Evolutionary conservation across 2,888 invertebrate species (phyloP).

Genomic region (Cosmorhoe ocellata): DNA sequence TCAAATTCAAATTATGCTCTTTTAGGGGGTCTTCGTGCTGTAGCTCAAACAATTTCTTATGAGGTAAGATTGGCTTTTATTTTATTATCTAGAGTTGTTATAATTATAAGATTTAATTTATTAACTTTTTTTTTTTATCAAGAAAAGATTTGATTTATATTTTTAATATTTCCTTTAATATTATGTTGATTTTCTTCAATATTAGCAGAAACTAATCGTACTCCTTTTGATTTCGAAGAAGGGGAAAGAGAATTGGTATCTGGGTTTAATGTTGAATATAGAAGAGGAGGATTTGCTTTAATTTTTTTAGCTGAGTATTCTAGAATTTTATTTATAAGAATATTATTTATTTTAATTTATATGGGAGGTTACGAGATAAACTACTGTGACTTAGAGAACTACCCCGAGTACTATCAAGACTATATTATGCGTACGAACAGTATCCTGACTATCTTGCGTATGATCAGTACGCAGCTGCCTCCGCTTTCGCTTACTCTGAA

Average conservation of each 20-base stretch:
- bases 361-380: conserved; percentile 76
- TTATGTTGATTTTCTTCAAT: conserved; percentile 83
- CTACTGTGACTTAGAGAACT: too few species aligned
- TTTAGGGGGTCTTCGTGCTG: conserved; percentile 85
- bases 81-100: conserved; percentile 82
- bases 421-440: too few species aligned
- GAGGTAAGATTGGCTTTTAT: too few species aligned
- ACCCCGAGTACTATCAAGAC: too few species aligned
- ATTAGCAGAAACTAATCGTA: conserved; percentile 88
- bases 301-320: conserved; percentile 88
- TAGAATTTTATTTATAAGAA: conserved; percentile 86
- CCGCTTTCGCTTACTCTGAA: too few species aligned
- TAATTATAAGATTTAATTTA: conserved; percentile 82
- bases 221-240: conserved; percentile 91
- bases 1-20: too few species aligned
- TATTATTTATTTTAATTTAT: conserved; percentile 83
- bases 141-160: conserved; percentile 76
- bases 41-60: conserved; percentile 90
- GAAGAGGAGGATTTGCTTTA: conserved; percentile 86
- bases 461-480: too few species aligned
- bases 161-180: too few species aligned
- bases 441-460: too few species aligned
- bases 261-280: conserved; percentile 90
- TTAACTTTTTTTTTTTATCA: too few species aligned
- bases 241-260: conserved; percentile 90